Base-by-base conservation (phyloP, 2,113 vertebrate species). In the Corynorhinus townsendii region DNA sequence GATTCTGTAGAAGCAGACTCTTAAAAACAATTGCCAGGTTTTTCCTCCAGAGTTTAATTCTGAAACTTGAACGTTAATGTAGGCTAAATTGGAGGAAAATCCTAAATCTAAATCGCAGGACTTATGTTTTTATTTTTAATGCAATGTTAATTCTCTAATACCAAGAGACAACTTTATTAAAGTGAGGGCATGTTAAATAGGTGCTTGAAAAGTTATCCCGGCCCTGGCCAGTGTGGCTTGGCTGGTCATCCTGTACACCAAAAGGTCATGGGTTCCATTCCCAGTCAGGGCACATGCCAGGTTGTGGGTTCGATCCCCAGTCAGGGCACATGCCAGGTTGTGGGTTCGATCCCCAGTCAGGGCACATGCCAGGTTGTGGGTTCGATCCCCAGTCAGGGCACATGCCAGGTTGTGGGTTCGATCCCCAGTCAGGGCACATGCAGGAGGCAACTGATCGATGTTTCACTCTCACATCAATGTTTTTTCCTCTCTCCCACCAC, bases 71-170 rank as follows among this genome's bases (percentile, higher is more conserved):
- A 71, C 45, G 11, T 80, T 75, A 26, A 87, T 35, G 11, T 38
- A 85, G 11, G 16, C 47, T 95, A 95, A 91, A 62, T 8, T 40
- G 89, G 91, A 87, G 38, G 22, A 72, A 40, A 43, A 89, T 79
- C 54, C n/a, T 86, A 92, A 68, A 64, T 54, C 75, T 69, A 56
- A 92, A 90, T 15, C 33, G 3, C 38, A 83, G 86, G 80, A 81
- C n/a, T 76, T 89, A 94, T 3, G n/a, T 76, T 94, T 97, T 71
- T 88, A 56, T 82, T 49, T 93, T 84, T 86, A 15, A 95, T 59
- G 91, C 85, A 97, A 93, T 92, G 85, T 35, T 11, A 0, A 22
- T 66, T 87, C 66, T 90, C 56, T 22, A 93, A 52, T 62, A 88
- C 64, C 76, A 87, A 11, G 16, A 89, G 3, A 2, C 11, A 96